A percentile compares a stretch with the other conserved stretches of the same genome.
phyloP scores from a whole-genome alignment of 2,888 invertebrate genomes.

The Xestia ashworthii region DNA sequence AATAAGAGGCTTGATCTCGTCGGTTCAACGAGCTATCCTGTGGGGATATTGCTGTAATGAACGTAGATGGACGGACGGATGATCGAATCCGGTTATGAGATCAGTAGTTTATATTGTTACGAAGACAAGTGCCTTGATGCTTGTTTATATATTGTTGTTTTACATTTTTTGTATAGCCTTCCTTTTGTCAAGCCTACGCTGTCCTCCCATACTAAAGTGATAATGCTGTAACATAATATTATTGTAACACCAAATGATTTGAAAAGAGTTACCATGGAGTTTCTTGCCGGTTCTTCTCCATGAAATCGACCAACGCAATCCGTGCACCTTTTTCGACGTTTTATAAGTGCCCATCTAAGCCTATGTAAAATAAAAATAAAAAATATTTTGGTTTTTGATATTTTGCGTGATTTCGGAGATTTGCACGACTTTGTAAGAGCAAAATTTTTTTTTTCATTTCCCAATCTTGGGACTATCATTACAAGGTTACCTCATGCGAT shows the following conservation, averaged over 20 bases:
- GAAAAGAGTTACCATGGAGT: too few relatives aligned
- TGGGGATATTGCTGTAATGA: slow-evolving; percentile 16
- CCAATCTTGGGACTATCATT: neutral
- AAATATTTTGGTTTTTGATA: too few relatives aligned
- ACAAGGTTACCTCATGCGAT: neutral
- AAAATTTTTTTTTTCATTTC: neutral
- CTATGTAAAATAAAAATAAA: too few relatives aligned
- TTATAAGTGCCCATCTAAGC: too few relatives aligned
- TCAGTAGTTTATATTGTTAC: neutral
- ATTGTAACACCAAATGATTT: too few relatives aligned
- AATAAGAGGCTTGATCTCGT: neutral
- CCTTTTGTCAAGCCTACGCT: too few relatives aligned
- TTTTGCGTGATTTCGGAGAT: neutral
- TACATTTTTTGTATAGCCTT: too few relatives aligned
- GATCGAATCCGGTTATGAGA: slow-evolving; percentile 6
- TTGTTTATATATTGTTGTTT: neutral
- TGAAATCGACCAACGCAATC: too few relatives aligned
- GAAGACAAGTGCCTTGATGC: neutral
- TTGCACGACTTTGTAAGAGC: neutral
- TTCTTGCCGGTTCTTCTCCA: too few relatives aligned
- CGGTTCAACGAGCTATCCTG: slow-evolving; percentile 4
- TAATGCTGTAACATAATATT: too few relatives aligned
- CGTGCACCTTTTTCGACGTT: too few relatives aligned
- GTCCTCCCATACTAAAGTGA: too few relatives aligned
- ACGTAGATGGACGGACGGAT: neutral